Evolutionary conservation across 2,113 vertebrate genomes (phyloP).

Genomic region (Eleginops maclovinus): DNA sequence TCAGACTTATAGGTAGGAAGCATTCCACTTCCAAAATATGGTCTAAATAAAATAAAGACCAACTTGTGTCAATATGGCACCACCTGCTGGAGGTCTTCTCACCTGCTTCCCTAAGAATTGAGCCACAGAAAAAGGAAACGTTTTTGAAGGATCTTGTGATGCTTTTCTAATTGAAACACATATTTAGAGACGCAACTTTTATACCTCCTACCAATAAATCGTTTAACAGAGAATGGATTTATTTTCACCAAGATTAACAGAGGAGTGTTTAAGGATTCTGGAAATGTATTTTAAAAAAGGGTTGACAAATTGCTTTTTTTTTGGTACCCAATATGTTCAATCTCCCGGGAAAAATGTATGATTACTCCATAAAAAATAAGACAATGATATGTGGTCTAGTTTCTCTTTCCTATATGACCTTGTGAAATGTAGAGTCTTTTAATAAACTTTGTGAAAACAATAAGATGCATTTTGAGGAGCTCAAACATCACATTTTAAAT

Average conservation of each 20-base stretch:
- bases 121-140: neutral
- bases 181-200: neutral
- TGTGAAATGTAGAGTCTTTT: neutral
- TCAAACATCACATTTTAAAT: slow-evolving; percentile 4
- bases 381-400: neutral
- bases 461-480: neutral
- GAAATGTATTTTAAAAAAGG: neutral
- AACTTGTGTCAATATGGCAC: slow-evolving; percentile 60
- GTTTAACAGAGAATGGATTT: no score
- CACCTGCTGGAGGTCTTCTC: slow-evolving; percentile 78
- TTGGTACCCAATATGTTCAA: no score
- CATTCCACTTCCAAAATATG: neutral
- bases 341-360: no score
- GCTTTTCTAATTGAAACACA: neutral
- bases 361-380: no score
- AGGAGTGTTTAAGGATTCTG: neutral
- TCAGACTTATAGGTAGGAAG: neutral
- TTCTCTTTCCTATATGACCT: neutral
- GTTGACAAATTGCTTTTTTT: no score
- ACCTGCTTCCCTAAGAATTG: neutral
- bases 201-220: no score
- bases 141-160: neutral
- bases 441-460: slow-evolving; percentile 13
- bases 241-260: neutral
- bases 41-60: neutral